Evolutionary conservation across 2,888 invertebrate species (phyloP), one percentile per base, ranked within the genome.

Genomic region (Oscheius onirici): DNA sequence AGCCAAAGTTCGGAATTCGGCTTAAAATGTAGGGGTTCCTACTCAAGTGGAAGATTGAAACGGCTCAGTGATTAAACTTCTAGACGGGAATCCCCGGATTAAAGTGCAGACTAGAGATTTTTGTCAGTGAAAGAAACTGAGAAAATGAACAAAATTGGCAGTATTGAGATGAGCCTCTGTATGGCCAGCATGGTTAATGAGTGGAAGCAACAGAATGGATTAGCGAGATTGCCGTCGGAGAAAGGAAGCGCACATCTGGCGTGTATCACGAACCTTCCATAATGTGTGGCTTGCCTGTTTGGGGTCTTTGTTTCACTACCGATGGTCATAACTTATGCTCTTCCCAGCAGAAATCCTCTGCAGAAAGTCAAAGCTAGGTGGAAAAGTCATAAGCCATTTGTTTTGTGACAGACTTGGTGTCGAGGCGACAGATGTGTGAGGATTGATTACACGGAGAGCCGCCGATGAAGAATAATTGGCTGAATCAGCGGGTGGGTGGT

Each of bases 151-250:
- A 10, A 10, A 17, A 22, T 22, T 22, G 10, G 49, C 49, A 20
- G 17, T 49, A 20, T 28, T 60, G 49, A 46, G 63, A 63, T 63
- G 26, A 63, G 26, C 63, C 46, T 43, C 24, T 63, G 26, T 63
- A 28, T 60, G 63, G 63, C 26, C 63, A 46, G n/a, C 43, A 60
- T 60, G 26, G 60, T 15, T 41, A 60, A 63, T 63, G 63, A 63
- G 66, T 66, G 66, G 66, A 66, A 66, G 66, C 66, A 66, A 66
- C 66, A 66, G 66, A 66, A 66, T 66, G 54, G 66, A 66, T 66
- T 66, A 66, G 52, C 66, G 66, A 54, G 66, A 66, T 66, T 52
- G 66, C 52, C 51, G 46, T 15, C 63, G 43, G n/a, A 63, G 63
- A 63, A 61, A 63, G 63, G 63, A 63, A 63, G 20, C 46, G 63